Evolutionary conservation across 1,140 invertebrate genomes (phyloP), one percentile per base, ranked within the genome.

Genomic region (Diplogasteroides magnus): DNA sequence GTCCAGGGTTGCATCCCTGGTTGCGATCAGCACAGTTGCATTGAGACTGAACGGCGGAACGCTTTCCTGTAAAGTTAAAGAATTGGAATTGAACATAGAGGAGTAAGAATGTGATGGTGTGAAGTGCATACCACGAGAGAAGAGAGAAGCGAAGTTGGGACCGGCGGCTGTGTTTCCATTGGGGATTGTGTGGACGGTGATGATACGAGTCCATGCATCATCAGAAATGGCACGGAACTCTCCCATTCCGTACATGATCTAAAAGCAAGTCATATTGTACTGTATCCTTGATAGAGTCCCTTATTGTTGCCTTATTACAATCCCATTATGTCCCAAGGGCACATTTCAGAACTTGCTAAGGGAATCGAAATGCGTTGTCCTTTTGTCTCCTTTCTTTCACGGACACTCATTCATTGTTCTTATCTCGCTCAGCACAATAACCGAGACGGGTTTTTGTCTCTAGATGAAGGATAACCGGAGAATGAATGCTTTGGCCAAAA

Each of bases 121-220:
- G n/a, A n/a, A n/a, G n/a, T 48, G 19, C 37, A 11, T 48, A 48
- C 59, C 32, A 60, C 65, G 65, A 56, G 59, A 58, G 57, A 67
- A 28, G 31, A 67, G 59, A 14, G 65, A 55, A 15, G 31, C 29
- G 14, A 15, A 26, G 15, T 29, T 25, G 26, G 64, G 15, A 31
- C 32, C 28, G 26, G 56, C 48, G 14, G 28, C 65, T 26, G 26
- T 25, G 15, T 55, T 56, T 23, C 55, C 55, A 25, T 67, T 67
- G 23, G 56, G 57, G 27, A 31, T 59, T 58, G 31, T 19, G 37
- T 48, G 37, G 6, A 48, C 6, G 19, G 37, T 56, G 19, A 67
- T 58, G 55, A 67, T 67, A 32, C 65, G 65, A 23, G 32, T 60
- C 65, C 65, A 67, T 2, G 65, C 57, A 26, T 67, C 65, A 32